A percentile compares a stretch with the other conserved stretches of the same genome.
Conservation (phyloP, 2,797 vertebrate genomes). For the Margarornis squamiger region DNA sequence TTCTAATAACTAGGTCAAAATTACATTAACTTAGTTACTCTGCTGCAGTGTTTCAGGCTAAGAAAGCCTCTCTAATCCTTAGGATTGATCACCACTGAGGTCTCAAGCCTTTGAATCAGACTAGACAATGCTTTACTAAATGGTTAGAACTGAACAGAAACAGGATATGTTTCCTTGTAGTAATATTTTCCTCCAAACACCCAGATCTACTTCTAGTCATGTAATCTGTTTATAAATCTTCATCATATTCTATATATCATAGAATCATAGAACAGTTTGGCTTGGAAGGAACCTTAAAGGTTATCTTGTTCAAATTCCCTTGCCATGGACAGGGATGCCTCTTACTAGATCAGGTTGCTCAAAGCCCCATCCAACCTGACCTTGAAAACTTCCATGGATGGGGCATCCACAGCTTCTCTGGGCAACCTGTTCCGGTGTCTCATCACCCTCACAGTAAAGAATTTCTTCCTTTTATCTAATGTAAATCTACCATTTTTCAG, state of each 20-base stretch:
- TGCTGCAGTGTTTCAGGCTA: not conserved
- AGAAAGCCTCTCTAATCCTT: not conserved
- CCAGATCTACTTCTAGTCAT: not conserved
- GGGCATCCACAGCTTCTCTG: not conserved
- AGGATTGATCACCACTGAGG: not conserved
- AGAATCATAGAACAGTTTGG: not conserved
- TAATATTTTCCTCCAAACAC: not conserved
- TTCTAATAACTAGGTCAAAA: constrained; percentile 13
- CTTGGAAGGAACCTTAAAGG: not conserved
- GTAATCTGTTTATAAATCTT: not conserved
- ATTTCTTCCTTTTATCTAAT: not conserved
- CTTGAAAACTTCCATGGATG: not conserved
- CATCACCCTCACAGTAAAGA: not conserved
- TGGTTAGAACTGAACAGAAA: not conserved
- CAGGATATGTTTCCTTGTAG: not conserved
- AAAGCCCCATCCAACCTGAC: too few species aligned
- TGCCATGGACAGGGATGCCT: not conserved
- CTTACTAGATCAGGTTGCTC: not conserved
- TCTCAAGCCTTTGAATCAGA: not conserved
- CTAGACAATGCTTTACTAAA: not conserved
- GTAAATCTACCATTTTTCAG: not conserved
- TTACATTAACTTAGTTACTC: not conserved
- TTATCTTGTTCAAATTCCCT: not conserved
- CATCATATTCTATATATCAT: not conserved
- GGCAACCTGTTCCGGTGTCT: not conserved